Evolutionary conservation across 2,797 vertebrate species (phyloP).

Genomic region (Borostomias antarcticus): DNA sequence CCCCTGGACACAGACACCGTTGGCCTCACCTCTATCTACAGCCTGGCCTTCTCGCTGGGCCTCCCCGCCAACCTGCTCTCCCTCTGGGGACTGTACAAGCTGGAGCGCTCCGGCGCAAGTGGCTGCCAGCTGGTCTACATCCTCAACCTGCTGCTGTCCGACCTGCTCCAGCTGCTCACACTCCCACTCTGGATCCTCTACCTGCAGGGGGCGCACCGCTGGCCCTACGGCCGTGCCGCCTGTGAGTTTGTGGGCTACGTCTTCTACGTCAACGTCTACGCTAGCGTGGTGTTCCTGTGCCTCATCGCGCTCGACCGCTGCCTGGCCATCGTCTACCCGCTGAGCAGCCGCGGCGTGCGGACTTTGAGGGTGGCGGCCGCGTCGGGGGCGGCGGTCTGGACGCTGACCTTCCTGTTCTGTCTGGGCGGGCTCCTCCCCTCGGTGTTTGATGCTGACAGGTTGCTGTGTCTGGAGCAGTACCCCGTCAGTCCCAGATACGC

Average conservation of each 20-base stretch:
- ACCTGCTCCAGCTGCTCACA: constrained; percentile 79
- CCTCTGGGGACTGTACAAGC: constrained; percentile 80
- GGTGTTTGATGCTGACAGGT: constrained; percentile 67
- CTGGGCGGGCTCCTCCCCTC: constrained; percentile 75
- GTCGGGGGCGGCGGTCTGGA: constrained; percentile 70
- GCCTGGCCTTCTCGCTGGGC: constrained; percentile 76
- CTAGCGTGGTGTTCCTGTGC: constrained; percentile 79
- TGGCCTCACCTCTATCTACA: constrained; percentile 79
- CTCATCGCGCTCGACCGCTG: constrained; percentile 80
- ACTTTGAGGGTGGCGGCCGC: constrained; percentile 67
- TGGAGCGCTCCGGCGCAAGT: constrained; percentile 69
- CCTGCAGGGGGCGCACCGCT: constrained; percentile 67
- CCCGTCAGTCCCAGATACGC: constrained; percentile 73
- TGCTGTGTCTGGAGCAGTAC: constrained; percentile 77
- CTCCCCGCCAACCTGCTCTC: constrained; percentile 82
- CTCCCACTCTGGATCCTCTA: constrained; percentile 82
- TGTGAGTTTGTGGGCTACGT: constrained; percentile 80
- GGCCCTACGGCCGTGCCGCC: constrained; percentile 66
- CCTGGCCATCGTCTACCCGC: constrained; percentile 79
- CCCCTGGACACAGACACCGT: constrained; percentile 72
- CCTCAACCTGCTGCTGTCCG: constrained; percentile 79
- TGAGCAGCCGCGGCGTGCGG: constrained; percentile 74
- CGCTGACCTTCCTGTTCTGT: constrained; percentile 76
- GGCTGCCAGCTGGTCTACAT: constrained; percentile 80
- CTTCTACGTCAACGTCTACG: constrained; percentile 80